Percentiles rank a stretch among this genome's conserved stretches.
Conservation (phyloP, 2,797 vertebrate species). For the Menidia menidia region DNA sequence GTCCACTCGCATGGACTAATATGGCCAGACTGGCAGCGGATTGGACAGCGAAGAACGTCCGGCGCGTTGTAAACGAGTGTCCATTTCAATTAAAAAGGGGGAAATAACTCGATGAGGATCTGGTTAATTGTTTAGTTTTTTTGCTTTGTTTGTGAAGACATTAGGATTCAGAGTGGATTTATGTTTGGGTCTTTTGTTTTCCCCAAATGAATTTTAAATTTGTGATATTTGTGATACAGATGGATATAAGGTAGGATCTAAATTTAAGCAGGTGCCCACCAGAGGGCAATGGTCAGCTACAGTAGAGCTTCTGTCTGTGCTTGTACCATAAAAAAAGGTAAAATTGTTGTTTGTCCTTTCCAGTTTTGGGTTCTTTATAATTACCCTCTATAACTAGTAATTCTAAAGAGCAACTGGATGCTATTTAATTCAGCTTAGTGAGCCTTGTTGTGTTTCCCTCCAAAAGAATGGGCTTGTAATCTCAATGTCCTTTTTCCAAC, state of each 20-base stretch:
- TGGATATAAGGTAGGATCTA: constrained; percentile 29
- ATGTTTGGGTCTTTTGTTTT: neutral
- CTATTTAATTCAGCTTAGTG: constrained; percentile 15
- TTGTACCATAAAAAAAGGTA: neutral
- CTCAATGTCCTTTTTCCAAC: constrained; percentile 14
- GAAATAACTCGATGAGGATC: neutral
- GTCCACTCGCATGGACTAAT: constrained; percentile 86
- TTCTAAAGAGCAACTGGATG: constrained; percentile 25
- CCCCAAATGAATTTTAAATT: constrained; percentile 4
- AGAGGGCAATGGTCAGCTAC: constrained; percentile 81
- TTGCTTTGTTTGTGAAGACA: neutral
- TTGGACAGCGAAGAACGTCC: constrained; percentile 52
- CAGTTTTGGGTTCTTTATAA: constrained; percentile 44
- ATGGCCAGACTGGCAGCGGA: constrained; percentile 69
- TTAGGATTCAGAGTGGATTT: neutral
- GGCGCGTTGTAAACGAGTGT: constrained; percentile 22
- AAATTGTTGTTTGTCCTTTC: constrained; percentile 38
- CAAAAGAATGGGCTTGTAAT: constrained; percentile 9
- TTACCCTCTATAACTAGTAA: constrained; percentile 32
- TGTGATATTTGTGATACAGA: constrained; percentile 23
- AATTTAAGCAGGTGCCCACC: constrained; percentile 69
- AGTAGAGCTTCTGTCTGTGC: constrained; percentile 32
- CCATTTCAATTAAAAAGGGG: constrained; percentile 19
- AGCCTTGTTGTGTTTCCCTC: constrained; percentile 18
- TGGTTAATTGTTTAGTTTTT: neutral